Evolutionary conservation across 2,797 vertebrate genomes (phyloP).

Genomic region (Xiphophorus birchmanni): DNA sequence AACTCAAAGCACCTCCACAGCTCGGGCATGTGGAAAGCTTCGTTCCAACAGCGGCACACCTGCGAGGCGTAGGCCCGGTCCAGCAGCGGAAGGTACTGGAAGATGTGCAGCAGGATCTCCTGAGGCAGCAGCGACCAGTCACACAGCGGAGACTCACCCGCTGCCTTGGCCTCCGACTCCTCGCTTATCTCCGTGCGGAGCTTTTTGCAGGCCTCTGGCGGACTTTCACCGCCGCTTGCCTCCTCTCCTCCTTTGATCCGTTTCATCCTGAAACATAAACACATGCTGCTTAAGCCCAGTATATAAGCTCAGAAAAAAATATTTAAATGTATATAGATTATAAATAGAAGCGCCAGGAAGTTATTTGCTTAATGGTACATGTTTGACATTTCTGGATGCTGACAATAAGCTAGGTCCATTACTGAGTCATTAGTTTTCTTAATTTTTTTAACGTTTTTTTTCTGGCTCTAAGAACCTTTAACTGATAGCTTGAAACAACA

Average conservation of each 20-base stretch:
- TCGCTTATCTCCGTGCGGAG: slow-evolving; percentile 64
- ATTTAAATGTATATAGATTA: no score
- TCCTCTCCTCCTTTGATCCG: slow-evolving; percentile 85
- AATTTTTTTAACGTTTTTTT: no score
- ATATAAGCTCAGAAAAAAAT: background rate
- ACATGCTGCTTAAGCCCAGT: background rate
- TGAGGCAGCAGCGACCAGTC: slow-evolving; percentile 91
- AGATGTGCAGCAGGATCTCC: slow-evolving; percentile 93
- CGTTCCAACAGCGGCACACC: slow-evolving; percentile 94
- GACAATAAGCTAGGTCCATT: no score
- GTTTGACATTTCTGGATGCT: background rate
- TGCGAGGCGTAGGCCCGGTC: slow-evolving; percentile 94
- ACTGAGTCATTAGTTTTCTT: no score
- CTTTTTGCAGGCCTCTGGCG: slow-evolving; percentile 83
- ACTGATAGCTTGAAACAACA: no score
- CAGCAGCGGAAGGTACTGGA: slow-evolving; percentile 93
- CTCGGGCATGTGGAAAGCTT: slow-evolving; percentile 98
- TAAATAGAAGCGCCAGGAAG: background rate
- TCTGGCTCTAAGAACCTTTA: no score
- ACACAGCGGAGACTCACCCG: slow-evolving; percentile 31
- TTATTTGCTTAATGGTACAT: background rate
- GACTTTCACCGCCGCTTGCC: slow-evolving; percentile 65
- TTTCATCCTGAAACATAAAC: slow-evolving; percentile 86
- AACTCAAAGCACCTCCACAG: slow-evolving; percentile 98
- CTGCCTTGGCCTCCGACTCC: slow-evolving; percentile 13